Conservation (phyloP, 2,888 invertebrate species). For the Hemithea aestivaria region DNA sequence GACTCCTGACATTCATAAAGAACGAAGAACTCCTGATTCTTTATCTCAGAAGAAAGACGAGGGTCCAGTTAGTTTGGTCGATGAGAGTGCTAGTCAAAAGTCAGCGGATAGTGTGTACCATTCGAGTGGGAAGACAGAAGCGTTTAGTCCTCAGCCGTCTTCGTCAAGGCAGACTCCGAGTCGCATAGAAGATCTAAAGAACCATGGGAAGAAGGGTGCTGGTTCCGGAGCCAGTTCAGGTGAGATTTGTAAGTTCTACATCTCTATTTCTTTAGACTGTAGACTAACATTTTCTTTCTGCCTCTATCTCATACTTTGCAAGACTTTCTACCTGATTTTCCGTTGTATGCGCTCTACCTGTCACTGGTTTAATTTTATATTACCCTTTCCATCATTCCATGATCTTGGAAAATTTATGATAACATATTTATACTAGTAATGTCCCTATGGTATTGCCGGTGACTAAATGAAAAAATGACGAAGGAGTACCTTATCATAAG, state of each 20-base stretch:
- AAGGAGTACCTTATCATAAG: no score
- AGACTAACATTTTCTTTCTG: no score
- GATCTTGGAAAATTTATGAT: no score
- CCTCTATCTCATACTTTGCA: no score
- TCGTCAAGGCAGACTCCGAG: conserved; percentile 70
- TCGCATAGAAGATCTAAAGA: conserved; percentile 71
- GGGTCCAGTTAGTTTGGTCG: conserved; percentile 40
- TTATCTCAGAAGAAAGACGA: conserved; percentile 59
- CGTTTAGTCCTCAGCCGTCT: conserved; percentile 65
- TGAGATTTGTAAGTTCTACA: conserved; percentile 29
- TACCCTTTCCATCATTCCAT: no score
- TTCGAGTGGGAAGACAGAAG: conserved; percentile 68
- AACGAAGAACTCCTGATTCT: conserved; percentile 59
- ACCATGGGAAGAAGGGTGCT: conserved; percentile 66
- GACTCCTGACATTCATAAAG: conserved; percentile 57
- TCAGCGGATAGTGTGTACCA: conserved; percentile 80
- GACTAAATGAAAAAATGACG: no score
- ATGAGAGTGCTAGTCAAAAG: conserved; percentile 70
- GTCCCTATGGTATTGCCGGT: no score
- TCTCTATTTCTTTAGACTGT: no score
- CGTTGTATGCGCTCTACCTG: no score
- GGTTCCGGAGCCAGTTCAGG: conserved; percentile 82
- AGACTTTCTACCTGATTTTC: no score
- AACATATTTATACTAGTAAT: no score
- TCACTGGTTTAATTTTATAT: no score